Evolutionary conservation across 2,797 vertebrate species (phyloP).

Genomic region (Choloepus didactylus): DNA sequence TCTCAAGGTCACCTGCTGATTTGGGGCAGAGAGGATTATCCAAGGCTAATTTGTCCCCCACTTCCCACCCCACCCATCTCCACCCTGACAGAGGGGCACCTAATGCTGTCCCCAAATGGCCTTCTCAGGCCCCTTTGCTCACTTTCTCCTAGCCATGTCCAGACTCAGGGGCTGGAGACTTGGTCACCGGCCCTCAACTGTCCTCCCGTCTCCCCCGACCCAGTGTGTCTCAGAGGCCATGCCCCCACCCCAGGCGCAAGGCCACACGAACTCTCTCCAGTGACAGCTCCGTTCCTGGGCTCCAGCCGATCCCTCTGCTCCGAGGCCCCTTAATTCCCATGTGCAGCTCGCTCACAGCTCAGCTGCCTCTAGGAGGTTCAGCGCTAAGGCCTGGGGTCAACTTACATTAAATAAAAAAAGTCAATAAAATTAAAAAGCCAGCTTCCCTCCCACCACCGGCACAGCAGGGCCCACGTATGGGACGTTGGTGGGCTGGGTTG

Average conservation of each 20-base stretch:
- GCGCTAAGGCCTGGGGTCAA: neutral
- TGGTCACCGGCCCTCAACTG: too few species aligned
- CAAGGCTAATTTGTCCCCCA: neutral
- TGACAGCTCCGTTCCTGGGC: too few species aligned
- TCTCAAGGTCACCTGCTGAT: neutral
- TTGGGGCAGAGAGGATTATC: neutral
- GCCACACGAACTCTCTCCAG: neutral
- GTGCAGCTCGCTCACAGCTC: neutral
- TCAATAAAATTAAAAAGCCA: neutral
- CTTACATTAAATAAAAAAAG: neutral
- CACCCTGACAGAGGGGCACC: neutral
- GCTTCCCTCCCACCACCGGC: neutral
- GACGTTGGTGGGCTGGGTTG: neutral
- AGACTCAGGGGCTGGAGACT: neutral
- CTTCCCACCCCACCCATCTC: accelerated
- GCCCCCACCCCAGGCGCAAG: too few species aligned
- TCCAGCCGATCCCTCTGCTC: neutral
- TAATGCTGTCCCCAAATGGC: neutral
- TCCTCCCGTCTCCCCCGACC: accelerated
- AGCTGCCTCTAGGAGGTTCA: neutral
- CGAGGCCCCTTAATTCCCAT: neutral
- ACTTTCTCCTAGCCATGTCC: neutral
- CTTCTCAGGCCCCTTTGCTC: neutral
- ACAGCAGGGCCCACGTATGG: neutral
- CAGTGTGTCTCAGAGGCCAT: neutral